phyloP scores from a whole-genome alignment of 2,113 vertebrate genomes.

The Campylomormyrus tamandua region DNA sequence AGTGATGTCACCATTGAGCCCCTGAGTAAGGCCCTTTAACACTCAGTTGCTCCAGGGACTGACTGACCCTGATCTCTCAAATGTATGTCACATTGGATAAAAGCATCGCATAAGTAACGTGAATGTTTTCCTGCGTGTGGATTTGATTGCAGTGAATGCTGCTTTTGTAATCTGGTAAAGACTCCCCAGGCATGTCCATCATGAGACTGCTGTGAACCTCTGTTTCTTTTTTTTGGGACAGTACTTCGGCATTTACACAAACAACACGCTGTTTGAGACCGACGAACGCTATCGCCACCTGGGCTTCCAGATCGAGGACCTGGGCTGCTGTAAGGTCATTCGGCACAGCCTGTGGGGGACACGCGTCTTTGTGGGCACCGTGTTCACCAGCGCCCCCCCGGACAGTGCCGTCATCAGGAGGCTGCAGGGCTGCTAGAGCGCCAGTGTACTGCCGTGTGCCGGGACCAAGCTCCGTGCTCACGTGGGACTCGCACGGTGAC shows the following conservation, averaged over 20 bases:
- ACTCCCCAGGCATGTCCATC: not conserved
- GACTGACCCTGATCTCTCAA: not conserved
- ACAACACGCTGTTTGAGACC: conserved; percentile 85
- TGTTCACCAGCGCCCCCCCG: conserved; percentile 82
- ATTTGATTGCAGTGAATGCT: not conserved
- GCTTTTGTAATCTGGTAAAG: not conserved
- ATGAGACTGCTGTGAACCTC: not conserved
- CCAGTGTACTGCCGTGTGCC: not conserved
- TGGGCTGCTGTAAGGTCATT: conserved; percentile 95
- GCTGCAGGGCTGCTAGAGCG: conserved; percentile 57
- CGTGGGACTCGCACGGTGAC: not conserved
- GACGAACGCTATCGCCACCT: conserved; percentile 81
- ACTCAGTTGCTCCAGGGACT: not conserved
- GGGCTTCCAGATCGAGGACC: conserved; percentile 84
- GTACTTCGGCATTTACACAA: conserved; percentile 92
- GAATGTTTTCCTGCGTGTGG: not conserved
- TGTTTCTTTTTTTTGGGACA: conserved; percentile 32
- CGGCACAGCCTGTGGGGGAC: conserved; percentile 81
- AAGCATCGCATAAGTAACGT: not conserved
- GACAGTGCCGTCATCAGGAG: conserved; percentile 72
- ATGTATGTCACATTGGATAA: not conserved
- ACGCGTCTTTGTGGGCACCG: conserved; percentile 78
- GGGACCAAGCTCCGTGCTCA: not conserved
- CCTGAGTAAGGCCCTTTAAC: not conserved
- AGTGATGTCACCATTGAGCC: not conserved